Evolutionary conservation across 1,140 invertebrate genomes (phyloP).

Genomic region (Sinella curviseta): DNA sequence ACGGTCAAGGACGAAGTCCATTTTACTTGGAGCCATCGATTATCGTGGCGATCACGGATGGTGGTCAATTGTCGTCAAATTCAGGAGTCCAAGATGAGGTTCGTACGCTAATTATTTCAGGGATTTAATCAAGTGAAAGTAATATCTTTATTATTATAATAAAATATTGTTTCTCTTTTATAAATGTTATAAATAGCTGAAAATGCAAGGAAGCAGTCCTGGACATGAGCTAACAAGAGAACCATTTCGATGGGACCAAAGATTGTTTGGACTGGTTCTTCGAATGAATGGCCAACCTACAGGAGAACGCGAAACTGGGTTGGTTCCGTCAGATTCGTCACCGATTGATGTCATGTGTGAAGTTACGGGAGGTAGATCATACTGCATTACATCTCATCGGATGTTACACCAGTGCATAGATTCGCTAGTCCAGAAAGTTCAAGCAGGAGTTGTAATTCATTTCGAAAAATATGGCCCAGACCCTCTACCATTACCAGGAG

Average conservation of each 20-base stretch:
- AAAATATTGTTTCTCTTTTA: conserved; percentile 1
- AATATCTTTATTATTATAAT: too few species aligned
- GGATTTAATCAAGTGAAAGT: neutral
- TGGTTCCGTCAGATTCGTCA: conserved; percentile 87
- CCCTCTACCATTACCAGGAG: conserved; percentile 63
- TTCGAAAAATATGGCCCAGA: conserved; percentile 95
- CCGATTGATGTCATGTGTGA: conserved; percentile 98
- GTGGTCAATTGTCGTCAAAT: conserved; percentile 82
- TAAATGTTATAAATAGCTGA: too few species aligned
- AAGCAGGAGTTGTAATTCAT: conserved; percentile 95
- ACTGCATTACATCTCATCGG: conserved; percentile 89
- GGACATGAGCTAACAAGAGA: conserved; percentile 96
- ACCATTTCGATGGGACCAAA: conserved; percentile 98
- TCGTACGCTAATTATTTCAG: conserved; percentile 49
- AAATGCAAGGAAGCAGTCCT: conserved; percentile 88
- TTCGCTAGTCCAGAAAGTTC: conserved; percentile 93
- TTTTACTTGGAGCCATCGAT: conserved; percentile 97
- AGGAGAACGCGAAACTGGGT: conserved; percentile 66
- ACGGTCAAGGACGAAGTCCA: conserved; percentile 93
- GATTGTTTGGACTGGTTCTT: conserved; percentile 92
- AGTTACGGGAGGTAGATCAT: conserved; percentile 96
- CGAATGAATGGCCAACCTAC: conserved; percentile 79
- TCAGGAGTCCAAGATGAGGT: conserved; percentile 88
- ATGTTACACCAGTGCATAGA: conserved; percentile 96
- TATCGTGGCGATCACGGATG: conserved; percentile 97